These are phyloP conservation scores for Hyaena hyaena DNA, from an alignment of 2,113 vertebrate genomes.

Conservation along the genomic window DNA sequence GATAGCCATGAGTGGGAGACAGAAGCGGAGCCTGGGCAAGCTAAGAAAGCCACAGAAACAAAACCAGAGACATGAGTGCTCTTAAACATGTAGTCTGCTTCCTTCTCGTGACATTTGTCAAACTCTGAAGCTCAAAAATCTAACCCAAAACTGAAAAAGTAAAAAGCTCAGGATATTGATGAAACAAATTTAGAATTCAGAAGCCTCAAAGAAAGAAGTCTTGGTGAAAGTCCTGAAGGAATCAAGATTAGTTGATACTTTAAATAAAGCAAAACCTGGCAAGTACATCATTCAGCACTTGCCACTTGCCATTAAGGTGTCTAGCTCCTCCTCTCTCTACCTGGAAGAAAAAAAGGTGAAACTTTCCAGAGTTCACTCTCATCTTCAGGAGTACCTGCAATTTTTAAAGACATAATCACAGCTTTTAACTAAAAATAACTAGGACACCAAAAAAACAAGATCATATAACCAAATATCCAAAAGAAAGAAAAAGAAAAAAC, in stretches of 20 bases:
- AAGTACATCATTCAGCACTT: not conserved
- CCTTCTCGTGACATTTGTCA: not conserved
- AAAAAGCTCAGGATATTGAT: not conserved
- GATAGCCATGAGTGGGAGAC: not conserved
- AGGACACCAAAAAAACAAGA: not conserved
- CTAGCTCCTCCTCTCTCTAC: not conserved
- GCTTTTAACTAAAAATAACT: not conserved
- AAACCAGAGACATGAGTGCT: not conserved
- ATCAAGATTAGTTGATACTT: not conserved
- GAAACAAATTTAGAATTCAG: not conserved
- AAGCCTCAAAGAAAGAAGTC: not conserved
- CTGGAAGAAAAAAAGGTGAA: not conserved
- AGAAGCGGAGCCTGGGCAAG: not conserved
- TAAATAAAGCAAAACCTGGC: not conserved
- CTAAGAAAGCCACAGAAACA: not conserved
- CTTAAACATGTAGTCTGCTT: not conserved
- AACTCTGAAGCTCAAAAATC: constrained; percentile 25
- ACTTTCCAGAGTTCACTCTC: not conserved
- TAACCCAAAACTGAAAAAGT: not conserved
- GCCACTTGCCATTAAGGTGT: too few species aligned
- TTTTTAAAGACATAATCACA: not conserved
- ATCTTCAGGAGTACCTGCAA: not conserved
- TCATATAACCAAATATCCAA: not conserved
- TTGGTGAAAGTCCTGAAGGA: not conserved
- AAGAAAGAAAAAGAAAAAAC: not conserved